Conservation (phyloP, 2,888 invertebrate species). For the Euphydryas editha region DNA sequence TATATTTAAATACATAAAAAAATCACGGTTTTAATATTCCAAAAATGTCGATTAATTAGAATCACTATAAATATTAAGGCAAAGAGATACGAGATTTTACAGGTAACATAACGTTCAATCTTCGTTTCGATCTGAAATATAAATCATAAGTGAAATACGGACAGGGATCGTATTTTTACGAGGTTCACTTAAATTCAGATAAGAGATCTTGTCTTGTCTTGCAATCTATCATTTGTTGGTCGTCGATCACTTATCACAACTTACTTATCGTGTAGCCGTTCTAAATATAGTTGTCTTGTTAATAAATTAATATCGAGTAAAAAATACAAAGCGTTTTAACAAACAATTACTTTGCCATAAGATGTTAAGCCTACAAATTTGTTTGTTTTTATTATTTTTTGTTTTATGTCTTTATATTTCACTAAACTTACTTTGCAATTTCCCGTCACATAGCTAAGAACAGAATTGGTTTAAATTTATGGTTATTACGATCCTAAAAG, state of each 20-base stretch:
- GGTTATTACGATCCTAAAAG: no score
- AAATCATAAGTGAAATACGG: constrained; percentile 66
- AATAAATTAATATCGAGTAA: neutral
- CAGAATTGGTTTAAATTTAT: no score
- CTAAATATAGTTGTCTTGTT: constrained; percentile 17
- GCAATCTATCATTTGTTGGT: constrained; percentile 45
- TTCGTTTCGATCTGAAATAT: constrained; percentile 59
- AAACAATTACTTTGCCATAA: no score
- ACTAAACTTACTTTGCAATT: no score
- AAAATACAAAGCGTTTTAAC: no score
- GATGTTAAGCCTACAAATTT: no score
- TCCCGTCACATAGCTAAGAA: no score
- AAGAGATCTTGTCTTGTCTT: constrained; percentile 42
- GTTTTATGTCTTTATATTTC: no score
- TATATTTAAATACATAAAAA: neutral
- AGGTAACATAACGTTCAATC: constrained; percentile 53
- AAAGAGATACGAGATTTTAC: constrained; percentile 1
- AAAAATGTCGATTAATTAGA: neutral
- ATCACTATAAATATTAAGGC: neutral
- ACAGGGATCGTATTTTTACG: constrained; percentile 50
- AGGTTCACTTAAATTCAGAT: constrained; percentile 39
- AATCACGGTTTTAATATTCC: neutral
- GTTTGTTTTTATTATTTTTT: no score
- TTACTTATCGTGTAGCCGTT: constrained; percentile 35
- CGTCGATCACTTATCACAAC: constrained; percentile 46